Conservation (phyloP, 92 coral and sea anemone genomes). For the Paramuricea clavata region DNA sequence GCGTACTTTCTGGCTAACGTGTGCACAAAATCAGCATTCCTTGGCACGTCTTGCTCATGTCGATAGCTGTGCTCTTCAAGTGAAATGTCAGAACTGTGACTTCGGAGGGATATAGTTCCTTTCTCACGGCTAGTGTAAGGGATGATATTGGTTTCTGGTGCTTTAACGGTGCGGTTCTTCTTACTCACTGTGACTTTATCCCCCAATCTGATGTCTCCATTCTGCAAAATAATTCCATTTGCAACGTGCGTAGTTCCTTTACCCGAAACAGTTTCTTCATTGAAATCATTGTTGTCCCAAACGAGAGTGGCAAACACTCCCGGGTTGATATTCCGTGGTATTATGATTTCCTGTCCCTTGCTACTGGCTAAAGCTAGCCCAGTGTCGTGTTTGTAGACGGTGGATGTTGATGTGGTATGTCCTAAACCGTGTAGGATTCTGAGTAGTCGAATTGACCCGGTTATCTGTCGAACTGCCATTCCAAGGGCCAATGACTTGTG, state of each 20-base stretch:
- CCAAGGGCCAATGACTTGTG: neutral
- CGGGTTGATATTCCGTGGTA: neutral
- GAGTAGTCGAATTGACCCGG: neutral
- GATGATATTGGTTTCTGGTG: neutral
- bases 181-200: neutral
- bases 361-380: neutral
- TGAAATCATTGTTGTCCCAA: neutral
- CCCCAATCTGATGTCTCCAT: no score
- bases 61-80: no score
- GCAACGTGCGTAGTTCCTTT: no score
- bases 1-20: no score
- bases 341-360: neutral
- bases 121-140: neutral
- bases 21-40: no score
- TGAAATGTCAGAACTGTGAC: no score
- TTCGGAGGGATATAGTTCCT: neutral
- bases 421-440: neutral
- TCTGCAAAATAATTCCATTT: no score
- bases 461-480: no score
- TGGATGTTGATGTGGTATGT: neutral
- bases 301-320: neutral
- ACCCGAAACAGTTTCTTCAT: no score
- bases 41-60: no score
- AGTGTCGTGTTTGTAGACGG: neutral
- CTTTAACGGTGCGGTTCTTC: neutral